Base-by-base conservation (phyloP, 2,113 vertebrate species). In the Oostethus manadensis region DNA sequence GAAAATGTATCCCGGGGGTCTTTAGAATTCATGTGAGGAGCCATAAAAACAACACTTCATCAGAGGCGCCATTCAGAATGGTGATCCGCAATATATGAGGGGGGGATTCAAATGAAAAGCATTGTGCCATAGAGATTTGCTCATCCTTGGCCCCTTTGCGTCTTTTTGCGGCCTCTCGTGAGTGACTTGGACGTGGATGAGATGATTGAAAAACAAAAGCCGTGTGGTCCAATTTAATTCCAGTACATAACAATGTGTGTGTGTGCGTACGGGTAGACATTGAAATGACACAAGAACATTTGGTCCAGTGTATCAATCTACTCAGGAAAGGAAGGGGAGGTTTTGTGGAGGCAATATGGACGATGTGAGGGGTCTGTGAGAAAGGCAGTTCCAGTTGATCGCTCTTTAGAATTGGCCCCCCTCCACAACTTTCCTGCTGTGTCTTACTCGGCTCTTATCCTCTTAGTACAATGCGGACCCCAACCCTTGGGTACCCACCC, bases 31-130 rank as follows among this genome's bases (percentile, higher is more conserved):
- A 65, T 68, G 79, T 45, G 66, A 74, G 70, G 66, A 76, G 55
- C 66, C 77, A 87, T 81, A 83, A 85, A 84, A 84, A 85, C 77
- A 84, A 82, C 83, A 84, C 88, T 89, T 87, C 78, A 88, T 88
- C 85, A 86, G 77, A 67, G 74, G 70, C 67, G 76, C 84, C 86
- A 80, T 86, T 86, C 81, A 88, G 77, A 62, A 65, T 50, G 73
- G 68, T 73, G 72, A 87, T 87, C 83, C 82, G 71, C 84, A 78
- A 86, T 86, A 86, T 87, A 80, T 83, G 76, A 42, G 38, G 38
- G 70, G 76, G 62, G 59, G 73, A 83, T 84, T 86, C 77, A 86
- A 85, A 86, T 84, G 75, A 85, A 76, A 77, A 75, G 74, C 82
- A 80, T 85, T 86, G 84, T 85, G 79, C 66, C 68, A 81, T 70